Evolutionary conservation across 2,888 invertebrate genomes (phyloP), one percentile per base, ranked within the genome.

Genomic region (Pedicia rivosa): DNA sequence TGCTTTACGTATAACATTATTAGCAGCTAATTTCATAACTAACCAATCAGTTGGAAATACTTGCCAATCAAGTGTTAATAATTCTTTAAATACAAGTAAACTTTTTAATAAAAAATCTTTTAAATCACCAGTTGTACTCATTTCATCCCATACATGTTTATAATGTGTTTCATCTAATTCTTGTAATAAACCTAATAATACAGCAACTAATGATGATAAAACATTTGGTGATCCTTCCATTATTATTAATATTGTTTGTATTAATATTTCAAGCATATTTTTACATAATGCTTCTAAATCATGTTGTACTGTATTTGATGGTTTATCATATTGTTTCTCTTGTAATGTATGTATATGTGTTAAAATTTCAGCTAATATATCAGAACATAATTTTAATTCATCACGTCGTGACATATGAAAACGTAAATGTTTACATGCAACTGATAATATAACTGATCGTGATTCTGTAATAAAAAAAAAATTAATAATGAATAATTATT

Each of bases 41-140:
- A 88, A 69, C 94, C 94, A 95, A 54, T 92, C 91, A 0, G 74
- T 67, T 2, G 90, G 84, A 49, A 86, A 92, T 5, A 62, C 57
- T 4, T 54, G 43, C 59, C 60, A 61, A 42, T 62, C 59, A 35
- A 59, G 59, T 3, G 56, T 52, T 1, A 62, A 46, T 10, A 62
- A 41, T 43, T 61, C 61, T 40, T 59, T 58, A 34, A 62, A 61
- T 3, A 62, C 60, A 6, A 81, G 62, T 51, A 92, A 78, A 1
- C 86, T 80, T 42, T 82, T 66, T 52, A 83, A 72, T 0, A 94
- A 65, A 55, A 92, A 87, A 49, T 88, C 87, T 55, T 90, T 87
- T 1, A 88, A 59, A 50, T 88, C 86, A 42, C 72, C 67, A 30
- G 66, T 68, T 13, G 68, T 65, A 9, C 74, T 74, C 42, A 78